These are phyloP conservation scores for Dascyllus trimaculatus DNA, from an alignment of 2,113 vertebrate species.

Conservation along the genomic window DNA sequence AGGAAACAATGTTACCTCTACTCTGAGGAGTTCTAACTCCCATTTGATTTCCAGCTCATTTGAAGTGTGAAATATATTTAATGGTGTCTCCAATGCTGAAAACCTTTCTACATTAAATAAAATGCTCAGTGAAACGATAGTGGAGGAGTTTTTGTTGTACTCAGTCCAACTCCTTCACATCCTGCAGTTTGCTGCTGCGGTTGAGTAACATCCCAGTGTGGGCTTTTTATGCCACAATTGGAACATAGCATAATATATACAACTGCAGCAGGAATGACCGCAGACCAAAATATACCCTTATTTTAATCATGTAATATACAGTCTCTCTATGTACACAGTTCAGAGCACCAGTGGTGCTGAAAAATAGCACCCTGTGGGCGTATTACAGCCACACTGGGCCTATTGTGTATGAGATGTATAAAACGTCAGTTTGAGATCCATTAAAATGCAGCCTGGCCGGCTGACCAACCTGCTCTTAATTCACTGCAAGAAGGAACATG, in stretches of 20 bases:
- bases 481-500: slow-evolving; percentile 51
- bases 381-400: slow-evolving; percentile 66
- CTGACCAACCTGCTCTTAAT: slow-evolving; percentile 53
- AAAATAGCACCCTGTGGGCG: slow-evolving; percentile 64
- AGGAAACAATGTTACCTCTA: neutral
- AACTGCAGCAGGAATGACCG: slow-evolving; percentile 37
- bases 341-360: slow-evolving; percentile 45
- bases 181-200: slow-evolving; percentile 25
- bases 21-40: slow-evolving; percentile 1
- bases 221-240: slow-evolving; percentile 19
- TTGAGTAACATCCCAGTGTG: slow-evolving; percentile 45
- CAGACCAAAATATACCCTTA: slow-evolving; percentile 47
- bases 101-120: slow-evolving; percentile 23
- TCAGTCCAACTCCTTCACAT: slow-evolving; percentile 21
- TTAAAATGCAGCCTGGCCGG: slow-evolving; percentile 61
- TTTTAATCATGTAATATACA: slow-evolving; percentile 60
- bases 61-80: neutral
- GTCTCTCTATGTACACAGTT: slow-evolving; percentile 32
- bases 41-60: neutral
- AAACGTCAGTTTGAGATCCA: slow-evolving; percentile 61
- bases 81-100: neutral
- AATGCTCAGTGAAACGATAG: slow-evolving; percentile 15
- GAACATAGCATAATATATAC: slow-evolving; percentile 41
- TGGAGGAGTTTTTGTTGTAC: slow-evolving; percentile 26
- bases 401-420: slow-evolving; percentile 63